Percentiles rank a stretch among this genome's conserved stretches.
Conservation (phyloP, 1,140 invertebrate genomes). For the Drosophila guanche region DNA sequence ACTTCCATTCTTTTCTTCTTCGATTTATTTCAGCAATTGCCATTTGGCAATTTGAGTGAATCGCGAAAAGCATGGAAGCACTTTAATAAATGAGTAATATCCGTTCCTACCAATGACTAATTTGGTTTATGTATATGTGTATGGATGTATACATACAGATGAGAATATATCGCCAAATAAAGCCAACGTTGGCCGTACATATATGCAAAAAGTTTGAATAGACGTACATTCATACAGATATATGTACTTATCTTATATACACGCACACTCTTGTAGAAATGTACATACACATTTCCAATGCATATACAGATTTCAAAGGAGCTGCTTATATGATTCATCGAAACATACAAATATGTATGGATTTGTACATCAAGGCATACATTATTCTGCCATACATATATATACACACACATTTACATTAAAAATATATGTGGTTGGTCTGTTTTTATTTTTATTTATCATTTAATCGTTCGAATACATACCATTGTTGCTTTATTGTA, state of each 20-base stretch:
- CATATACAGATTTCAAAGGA: slow-evolving; percentile 48
- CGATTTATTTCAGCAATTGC: slow-evolving; percentile 20
- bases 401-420: slow-evolving; percentile 8
- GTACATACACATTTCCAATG: slow-evolving; percentile 53
- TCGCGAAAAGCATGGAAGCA: slow-evolving; percentile 24
- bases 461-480: slow-evolving; percentile 17
- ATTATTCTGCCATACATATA: slow-evolving; percentile 4
- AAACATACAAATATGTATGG: slow-evolving; percentile 4
- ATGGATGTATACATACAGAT: slow-evolving; percentile 17
- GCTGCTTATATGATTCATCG: slow-evolving; percentile 53
- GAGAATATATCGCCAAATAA: slow-evolving; percentile 42
- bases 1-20: slow-evolving; percentile 16
- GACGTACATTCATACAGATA: slow-evolving; percentile 52
- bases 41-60: slow-evolving; percentile 25
- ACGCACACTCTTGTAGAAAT: slow-evolving; percentile 17
- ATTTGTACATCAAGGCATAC: slow-evolving; percentile 12
- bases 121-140: slow-evolving; percentile 53
- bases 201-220: slow-evolving; percentile 32
- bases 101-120: slow-evolving; percentile 52
- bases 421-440: neutral
- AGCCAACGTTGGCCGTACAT: slow-evolving; percentile 32
- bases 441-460: neutral
- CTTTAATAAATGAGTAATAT: slow-evolving; percentile 59
- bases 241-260: slow-evolving; percentile 28
- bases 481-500: slow-evolving; percentile 48